phyloP scores from a whole-genome alignment of 2,888 invertebrate species.

The Leucophenga montana region DNA sequence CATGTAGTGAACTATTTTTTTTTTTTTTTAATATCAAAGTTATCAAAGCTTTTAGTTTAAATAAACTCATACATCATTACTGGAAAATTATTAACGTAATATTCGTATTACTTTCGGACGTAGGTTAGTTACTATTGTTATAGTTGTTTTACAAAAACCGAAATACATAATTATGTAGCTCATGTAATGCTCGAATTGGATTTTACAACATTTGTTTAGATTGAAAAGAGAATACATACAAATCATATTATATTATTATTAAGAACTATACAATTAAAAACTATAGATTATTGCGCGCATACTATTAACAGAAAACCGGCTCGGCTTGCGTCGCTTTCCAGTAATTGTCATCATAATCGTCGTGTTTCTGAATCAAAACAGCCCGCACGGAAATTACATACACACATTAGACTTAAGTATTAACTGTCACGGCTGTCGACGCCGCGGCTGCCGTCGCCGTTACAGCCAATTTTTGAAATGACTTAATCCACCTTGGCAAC shows the following conservation, averaged over 20 bases:
- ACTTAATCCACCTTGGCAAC: slow-evolving; percentile 96
- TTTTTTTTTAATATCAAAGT: no score
- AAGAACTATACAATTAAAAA: slow-evolving; percentile 38
- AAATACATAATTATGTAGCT: no score
- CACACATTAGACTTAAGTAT: slow-evolving; percentile 50
- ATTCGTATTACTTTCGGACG: not conserved
- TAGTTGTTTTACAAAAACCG: not conserved
- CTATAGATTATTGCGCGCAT: slow-evolving; percentile 63
- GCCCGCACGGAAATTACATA: slow-evolving; percentile 60
- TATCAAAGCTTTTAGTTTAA: no score
- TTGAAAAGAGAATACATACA: not conserved
- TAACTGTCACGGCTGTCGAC: not conserved
- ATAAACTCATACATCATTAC: no score
- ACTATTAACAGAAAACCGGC: slow-evolving; percentile 57
- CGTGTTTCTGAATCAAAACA: not conserved
- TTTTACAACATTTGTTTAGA: no score
- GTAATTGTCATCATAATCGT: not conserved
- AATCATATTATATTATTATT: not conserved
- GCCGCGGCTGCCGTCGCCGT: not conserved
- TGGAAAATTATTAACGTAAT: not conserved
- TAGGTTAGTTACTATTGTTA: not conserved
- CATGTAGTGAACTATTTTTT: no score
- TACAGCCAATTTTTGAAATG: slow-evolving; percentile 12
- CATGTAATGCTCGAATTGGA: no score
- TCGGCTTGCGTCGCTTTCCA: slow-evolving; percentile 32